These are phyloP conservation scores for Wasmannia auropunctata DNA, from an alignment of 1,140 invertebrate genomes.

Conservation along the genomic window DNA sequence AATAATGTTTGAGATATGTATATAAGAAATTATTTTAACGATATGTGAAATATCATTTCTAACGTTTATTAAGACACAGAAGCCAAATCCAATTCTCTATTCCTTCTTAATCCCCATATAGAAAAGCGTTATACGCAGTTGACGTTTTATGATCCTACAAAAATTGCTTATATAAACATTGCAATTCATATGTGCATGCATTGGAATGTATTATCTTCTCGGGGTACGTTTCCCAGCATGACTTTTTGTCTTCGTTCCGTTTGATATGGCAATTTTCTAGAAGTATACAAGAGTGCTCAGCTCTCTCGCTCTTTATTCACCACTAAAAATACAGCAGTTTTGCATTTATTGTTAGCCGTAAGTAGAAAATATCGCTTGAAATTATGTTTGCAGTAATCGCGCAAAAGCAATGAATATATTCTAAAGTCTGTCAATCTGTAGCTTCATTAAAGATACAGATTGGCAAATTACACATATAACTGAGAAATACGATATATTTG, in stretches of 20 bases:
- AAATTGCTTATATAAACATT: slow-evolving; percentile 19
- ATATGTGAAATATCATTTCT: background rate
- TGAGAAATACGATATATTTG: background rate
- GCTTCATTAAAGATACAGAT: background rate
- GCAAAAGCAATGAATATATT: background rate
- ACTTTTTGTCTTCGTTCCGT: slow-evolving; percentile 23
- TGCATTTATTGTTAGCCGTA: background rate
- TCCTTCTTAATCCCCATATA: background rate
- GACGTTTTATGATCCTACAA: slow-evolving; percentile 7
- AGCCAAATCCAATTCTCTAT: background rate
- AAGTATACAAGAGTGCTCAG: background rate
- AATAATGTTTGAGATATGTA: background rate
- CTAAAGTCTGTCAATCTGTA: background rate
- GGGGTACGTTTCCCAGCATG: background rate
- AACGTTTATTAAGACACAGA: background rate
- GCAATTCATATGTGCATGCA: slow-evolving; percentile 32
- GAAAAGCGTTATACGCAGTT: background rate
- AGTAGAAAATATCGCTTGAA: background rate
- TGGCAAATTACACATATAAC: background rate
- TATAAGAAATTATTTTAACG: background rate
- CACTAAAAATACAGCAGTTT: slow-evolving; percentile 19
- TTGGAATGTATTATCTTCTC: slow-evolving; percentile 37
- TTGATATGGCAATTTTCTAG: slow-evolving; percentile 35
- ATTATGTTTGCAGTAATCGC: background rate
- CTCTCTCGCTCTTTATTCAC: background rate